Base-by-base conservation (phyloP, 2,113 vertebrate species). In the Sterna hirundo region DNA sequence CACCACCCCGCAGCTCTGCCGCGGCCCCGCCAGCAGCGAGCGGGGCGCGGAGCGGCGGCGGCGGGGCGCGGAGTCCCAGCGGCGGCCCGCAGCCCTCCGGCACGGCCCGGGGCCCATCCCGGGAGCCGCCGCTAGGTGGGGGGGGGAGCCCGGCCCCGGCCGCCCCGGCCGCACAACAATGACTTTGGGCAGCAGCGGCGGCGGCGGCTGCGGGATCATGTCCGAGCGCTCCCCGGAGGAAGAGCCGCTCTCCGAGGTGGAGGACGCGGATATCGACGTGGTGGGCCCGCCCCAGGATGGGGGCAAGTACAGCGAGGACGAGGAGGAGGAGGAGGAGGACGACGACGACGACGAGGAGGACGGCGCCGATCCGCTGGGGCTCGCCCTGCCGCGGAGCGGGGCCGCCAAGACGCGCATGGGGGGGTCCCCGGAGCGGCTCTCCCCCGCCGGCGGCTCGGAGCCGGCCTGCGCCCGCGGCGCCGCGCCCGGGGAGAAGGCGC, bases 181-280 rank as follows among this genome's bases (percentile, higher is more conserved):
- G 96, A 96, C 96, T 87, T 97, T 97, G 97, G 92, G 89, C 49
- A 93, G 96, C 79, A 94, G 96, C 86, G 86, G 97, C 96, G 96
- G 97, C 96, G 96, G 97, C 81, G 96, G 97, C 83, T 97, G 97
- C 92, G 97, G 96, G 97, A 98, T 98, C 96, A 97, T 97, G 97
- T 98, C 98, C 93, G 97, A 97, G 93, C 97, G 96, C 96, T 95
- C 97, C 93, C 97, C 98, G 88, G 97, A 94, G 61, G 95, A 95
- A 69, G 95, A 97, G 84, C 95, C 96, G 77, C 95, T 97, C 87
- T 98, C 97, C 70, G 98, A 98, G 93, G 94, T 97, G 94, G 99
- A 99, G 86, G 99, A 99, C 96, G 98, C 98, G 98, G 99, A 99
- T 98, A 99, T 99, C 95, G 99, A 99, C 86, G 99, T 99, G 97